Conservation (phyloP, 2,797 vertebrate genomes). For the Fringilla coelebs region DNA sequence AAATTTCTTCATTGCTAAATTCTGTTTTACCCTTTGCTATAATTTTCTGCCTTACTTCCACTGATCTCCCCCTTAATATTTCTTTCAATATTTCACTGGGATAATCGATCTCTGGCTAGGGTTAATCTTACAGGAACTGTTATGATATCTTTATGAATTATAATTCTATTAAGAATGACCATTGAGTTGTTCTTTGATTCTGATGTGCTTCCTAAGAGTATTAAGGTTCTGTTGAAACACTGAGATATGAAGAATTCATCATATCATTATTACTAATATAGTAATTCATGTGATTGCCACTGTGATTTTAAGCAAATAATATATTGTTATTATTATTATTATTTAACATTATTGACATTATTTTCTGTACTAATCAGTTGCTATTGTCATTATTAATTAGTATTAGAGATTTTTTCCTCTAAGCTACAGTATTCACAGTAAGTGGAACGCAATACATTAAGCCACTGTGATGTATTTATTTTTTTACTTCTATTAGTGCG, state of each 20-base stretch:
- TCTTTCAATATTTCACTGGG: background rate
- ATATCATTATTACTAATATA: background rate
- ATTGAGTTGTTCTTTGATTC: background rate
- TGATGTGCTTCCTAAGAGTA: background rate
- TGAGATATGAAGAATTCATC: background rate
- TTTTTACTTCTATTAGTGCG: background rate
- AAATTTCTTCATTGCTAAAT: background rate
- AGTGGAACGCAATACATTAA: background rate
- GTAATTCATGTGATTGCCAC: background rate
- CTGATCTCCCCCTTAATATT: background rate
- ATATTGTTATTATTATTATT: background rate
- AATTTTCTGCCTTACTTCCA: background rate
- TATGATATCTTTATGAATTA: background rate
- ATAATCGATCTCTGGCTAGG: background rate
- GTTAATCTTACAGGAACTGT: background rate
- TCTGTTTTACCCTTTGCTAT: background rate
- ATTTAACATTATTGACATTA: background rate
- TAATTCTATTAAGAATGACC: background rate
- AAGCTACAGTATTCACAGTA: background rate
- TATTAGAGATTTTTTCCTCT: background rate
- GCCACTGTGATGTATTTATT: background rate
- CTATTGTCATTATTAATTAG: background rate
- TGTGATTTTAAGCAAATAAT: background rate
- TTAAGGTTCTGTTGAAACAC: background rate
- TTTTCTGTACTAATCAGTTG: background rate